Conservation (phyloP, 2,888 invertebrate species). For the Monoplex corrugatus region DNA sequence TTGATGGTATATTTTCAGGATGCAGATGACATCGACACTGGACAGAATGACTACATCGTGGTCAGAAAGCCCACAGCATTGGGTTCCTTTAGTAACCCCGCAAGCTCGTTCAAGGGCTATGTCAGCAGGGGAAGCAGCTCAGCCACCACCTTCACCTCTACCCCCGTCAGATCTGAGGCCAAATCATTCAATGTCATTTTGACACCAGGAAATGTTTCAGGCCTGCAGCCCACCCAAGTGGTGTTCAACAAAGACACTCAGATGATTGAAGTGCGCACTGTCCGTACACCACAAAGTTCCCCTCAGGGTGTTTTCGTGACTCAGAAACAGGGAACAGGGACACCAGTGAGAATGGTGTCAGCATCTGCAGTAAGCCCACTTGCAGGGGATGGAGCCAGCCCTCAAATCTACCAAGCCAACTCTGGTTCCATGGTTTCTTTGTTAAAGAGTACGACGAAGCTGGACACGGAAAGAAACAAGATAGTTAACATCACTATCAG, state of each 20-base stretch:
- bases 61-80: background rate
- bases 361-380: background rate
- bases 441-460: background rate
- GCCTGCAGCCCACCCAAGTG: background rate
- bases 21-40: background rate
- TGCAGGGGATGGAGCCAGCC: background rate
- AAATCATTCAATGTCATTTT: background rate
- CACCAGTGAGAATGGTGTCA: background rate
- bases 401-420: background rate
- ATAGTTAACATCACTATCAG: background rate
- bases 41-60: background rate
- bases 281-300: background rate
- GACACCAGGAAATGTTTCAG: no score
- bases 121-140: background rate
- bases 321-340: background rate
- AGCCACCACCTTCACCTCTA: background rate
- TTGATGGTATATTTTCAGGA: background rate
- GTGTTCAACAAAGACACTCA: background rate
- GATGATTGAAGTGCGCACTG: constrained; percentile 6
- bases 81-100: background rate
- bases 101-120: background rate
- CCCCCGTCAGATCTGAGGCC: background rate
- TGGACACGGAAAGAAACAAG: background rate
- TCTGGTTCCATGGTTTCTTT: background rate
- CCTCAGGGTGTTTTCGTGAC: background rate